phyloP scores from a whole-genome alignment of 1,140 invertebrate genomes.

The Drosophila sechellia region DNA sequence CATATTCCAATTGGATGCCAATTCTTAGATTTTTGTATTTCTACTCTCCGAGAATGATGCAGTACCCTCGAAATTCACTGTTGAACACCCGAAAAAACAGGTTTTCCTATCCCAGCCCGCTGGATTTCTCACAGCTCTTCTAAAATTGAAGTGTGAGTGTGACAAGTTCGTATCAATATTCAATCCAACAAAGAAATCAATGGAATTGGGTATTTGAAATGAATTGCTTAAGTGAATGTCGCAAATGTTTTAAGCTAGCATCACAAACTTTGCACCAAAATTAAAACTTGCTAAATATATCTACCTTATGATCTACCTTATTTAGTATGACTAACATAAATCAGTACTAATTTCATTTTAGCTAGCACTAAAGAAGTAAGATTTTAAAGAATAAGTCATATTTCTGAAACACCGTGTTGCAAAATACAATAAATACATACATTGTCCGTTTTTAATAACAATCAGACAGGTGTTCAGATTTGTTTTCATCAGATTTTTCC shows the following conservation, averaged over 20 bases:
- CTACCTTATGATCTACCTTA: too few relatives aligned
- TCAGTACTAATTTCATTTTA: not conserved
- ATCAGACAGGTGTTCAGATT: not conserved
- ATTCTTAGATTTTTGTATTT: constrained; percentile 16
- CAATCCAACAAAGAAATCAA: not conserved
- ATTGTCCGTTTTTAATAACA: not conserved
- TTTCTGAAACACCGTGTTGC: too few relatives aligned
- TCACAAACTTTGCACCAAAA: not conserved
- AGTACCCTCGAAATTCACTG: constrained; percentile 5
- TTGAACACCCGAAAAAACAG: constrained; percentile 10
- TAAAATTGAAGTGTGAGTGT: constrained; percentile 11
- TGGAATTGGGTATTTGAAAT: not conserved
- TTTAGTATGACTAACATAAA: too few relatives aligned
- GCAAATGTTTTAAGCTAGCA: not conserved
- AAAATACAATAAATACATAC: too few relatives aligned
- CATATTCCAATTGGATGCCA: constrained; percentile 19
- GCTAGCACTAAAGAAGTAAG: too few relatives aligned
- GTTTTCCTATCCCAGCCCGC: constrained; percentile 1
- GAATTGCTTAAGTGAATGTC: not conserved
- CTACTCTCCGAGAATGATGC: constrained; percentile 8
- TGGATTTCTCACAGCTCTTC: not conserved
- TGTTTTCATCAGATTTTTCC: constrained; percentile 4
- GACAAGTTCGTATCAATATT: not conserved
- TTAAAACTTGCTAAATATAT: too few relatives aligned
- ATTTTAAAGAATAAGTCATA: too few relatives aligned